Evolutionary conservation across 2,797 vertebrate genomes (phyloP).

Genomic region (Gastrophryne carolinensis): DNA sequence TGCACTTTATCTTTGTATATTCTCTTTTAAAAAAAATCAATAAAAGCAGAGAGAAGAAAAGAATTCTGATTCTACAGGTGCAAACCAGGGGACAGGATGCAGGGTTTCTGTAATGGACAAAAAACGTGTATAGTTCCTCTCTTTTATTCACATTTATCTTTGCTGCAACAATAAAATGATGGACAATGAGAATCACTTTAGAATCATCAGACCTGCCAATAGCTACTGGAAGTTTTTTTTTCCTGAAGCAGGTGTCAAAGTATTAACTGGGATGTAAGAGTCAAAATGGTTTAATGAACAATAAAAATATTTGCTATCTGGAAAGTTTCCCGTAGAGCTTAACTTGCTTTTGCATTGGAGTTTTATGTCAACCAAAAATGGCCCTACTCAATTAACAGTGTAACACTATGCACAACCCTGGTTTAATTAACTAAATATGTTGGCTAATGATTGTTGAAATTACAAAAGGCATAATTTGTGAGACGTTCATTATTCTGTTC

Average conservation of each 20-base stretch:
- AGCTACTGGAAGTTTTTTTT: background rate
- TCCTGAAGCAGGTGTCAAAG: background rate
- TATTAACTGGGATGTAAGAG: slow-evolving; percentile 7
- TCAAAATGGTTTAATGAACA: background rate
- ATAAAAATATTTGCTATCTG: slow-evolving; percentile 7
- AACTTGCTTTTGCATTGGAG: background rate
- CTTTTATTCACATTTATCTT: too few relatives aligned
- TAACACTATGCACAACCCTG: background rate
- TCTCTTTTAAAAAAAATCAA: too few relatives aligned
- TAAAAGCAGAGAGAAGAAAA: too few relatives aligned
- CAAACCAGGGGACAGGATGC: too few relatives aligned
- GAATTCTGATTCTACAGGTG: too few relatives aligned
- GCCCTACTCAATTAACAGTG: background rate
- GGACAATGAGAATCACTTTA: background rate
- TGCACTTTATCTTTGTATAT: too few relatives aligned
- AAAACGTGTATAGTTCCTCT: too few relatives aligned
- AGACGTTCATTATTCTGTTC: background rate
- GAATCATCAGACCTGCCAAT: background rate
- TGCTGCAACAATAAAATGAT: too few relatives aligned
- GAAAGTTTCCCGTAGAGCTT: background rate
- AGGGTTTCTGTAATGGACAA: too few relatives aligned
- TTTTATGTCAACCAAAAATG: background rate
- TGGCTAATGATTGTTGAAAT: background rate
- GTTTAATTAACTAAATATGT: background rate
- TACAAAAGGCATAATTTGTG: background rate